Percentiles rank a stretch among this genome's conserved stretches.
Evolutionary conservation across 2,113 vertebrate genomes (phyloP).

Genomic region (Jacana jacana): DNA sequence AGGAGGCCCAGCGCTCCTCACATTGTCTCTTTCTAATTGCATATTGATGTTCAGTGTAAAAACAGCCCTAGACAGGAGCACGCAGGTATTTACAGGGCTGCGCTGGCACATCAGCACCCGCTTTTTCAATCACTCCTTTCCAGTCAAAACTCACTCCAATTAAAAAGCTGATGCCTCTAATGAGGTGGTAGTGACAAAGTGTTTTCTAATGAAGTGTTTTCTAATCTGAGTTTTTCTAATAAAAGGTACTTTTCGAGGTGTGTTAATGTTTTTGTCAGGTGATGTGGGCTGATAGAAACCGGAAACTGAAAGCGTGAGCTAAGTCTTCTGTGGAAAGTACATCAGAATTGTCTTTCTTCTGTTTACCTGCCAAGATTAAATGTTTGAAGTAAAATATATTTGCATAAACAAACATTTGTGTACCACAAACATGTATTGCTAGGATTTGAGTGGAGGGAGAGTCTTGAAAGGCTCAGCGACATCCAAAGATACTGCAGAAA

Average conservation of each 20-base stretch:
- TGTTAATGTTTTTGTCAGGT: not conserved
- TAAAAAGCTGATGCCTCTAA: slow-evolving; percentile 40
- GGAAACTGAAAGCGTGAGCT: not conserved
- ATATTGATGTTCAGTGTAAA: not conserved
- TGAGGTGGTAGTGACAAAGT: slow-evolving; percentile 8
- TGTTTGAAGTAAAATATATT: slow-evolving; percentile 28
- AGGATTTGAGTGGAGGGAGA: not conserved
- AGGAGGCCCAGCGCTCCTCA: not conserved
- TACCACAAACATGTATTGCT: not conserved
- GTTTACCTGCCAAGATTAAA: slow-evolving; percentile 3
- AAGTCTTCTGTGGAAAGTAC: not conserved
- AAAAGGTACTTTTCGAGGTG: not conserved
- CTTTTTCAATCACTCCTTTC: slow-evolving; percentile 42
- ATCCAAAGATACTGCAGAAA: not conserved
- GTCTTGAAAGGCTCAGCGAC: not conserved
- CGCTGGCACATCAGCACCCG: not conserved
- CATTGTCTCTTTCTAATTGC: not conserved
- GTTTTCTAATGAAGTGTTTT: not conserved
- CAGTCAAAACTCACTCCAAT: slow-evolving; percentile 36
- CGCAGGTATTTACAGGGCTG: not conserved
- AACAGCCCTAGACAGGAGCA: not conserved
- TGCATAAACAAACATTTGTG: slow-evolving; percentile 28
- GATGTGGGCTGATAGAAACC: not conserved
- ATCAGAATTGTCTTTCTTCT: not conserved
- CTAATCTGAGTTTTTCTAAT: too few relatives aligned